Evolutionary conservation across 2,113 vertebrate genomes (phyloP).

Genomic region (Chunga burmeisteri): DNA sequence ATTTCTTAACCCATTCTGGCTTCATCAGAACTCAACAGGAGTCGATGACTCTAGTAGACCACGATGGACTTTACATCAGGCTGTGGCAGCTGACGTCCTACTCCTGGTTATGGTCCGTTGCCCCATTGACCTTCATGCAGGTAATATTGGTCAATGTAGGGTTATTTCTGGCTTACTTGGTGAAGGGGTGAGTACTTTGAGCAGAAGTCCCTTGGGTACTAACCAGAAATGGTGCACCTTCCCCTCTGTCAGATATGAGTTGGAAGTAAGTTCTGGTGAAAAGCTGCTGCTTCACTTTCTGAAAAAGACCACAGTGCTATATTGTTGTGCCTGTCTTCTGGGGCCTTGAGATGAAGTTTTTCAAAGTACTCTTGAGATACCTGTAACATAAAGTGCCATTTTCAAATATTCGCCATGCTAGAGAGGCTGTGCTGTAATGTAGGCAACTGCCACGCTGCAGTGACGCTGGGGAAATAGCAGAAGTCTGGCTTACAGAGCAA

Average conservation of each 20-base stretch:
- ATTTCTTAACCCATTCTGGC: constrained; percentile 35
- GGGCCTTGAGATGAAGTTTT: neutral
- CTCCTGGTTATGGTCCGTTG: neutral
- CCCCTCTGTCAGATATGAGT: accelerated
- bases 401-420: neutral
- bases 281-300: neutral
- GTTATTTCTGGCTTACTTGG: neutral
- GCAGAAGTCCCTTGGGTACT: neutral
- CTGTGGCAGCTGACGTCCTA: neutral
- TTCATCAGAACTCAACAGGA: neutral
- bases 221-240: neutral
- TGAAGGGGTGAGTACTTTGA: neutral
- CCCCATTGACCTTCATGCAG: neutral
- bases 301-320: neutral
- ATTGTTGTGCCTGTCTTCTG: neutral
- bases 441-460: neutral
- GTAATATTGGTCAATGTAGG: neutral
- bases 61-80: accelerated
- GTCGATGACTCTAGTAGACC: neutral
- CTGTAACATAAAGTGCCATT: neutral
- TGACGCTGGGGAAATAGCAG: neutral
- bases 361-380: neutral
- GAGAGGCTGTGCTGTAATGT: accelerated
- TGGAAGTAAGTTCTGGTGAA: neutral
- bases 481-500: neutral